These are phyloP conservation scores for Gopherus flavomarginatus DNA, from an alignment of 2,113 vertebrate species.

Conservation along the genomic window DNA sequence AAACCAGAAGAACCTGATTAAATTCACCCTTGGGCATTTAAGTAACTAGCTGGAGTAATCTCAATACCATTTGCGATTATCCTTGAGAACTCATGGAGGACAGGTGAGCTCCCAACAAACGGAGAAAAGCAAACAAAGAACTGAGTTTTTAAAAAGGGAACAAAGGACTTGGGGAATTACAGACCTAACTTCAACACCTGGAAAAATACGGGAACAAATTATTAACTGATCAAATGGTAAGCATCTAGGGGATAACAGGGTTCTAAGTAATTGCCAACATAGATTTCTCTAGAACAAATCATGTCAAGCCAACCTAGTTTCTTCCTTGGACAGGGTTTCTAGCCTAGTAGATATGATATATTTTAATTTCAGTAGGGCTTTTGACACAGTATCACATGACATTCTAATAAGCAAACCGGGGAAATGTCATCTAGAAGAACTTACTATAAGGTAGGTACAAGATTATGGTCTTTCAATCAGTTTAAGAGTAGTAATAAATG, in stretches of 20 bases:
- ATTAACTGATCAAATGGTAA: neutral
- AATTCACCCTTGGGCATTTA: neutral
- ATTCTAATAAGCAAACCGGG: neutral
- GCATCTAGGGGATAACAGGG: neutral
- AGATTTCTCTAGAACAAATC: neutral
- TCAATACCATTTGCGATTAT: neutral
- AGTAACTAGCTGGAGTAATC: neutral
- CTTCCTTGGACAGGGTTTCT: too few relatives aligned
- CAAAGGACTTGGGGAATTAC: neutral
- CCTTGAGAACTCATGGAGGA: neutral
- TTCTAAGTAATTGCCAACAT: too few relatives aligned
- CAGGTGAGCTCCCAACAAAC: neutral
- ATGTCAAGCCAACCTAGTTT: neutral
- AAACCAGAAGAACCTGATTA: neutral
- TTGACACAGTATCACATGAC: neutral
- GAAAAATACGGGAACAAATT: neutral
- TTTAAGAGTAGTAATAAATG: neutral
- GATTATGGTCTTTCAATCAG: too few relatives aligned
- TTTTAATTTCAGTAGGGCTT: neutral
- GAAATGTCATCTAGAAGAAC: neutral
- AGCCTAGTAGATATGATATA: too few relatives aligned
- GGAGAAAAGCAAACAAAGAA: neutral
- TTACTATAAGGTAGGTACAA: neutral
- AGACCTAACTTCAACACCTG: neutral
- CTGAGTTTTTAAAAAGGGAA: neutral